phyloP scores from a whole-genome alignment of 2,113 vertebrate genomes.

The Pelecanoides urinatrix region DNA sequence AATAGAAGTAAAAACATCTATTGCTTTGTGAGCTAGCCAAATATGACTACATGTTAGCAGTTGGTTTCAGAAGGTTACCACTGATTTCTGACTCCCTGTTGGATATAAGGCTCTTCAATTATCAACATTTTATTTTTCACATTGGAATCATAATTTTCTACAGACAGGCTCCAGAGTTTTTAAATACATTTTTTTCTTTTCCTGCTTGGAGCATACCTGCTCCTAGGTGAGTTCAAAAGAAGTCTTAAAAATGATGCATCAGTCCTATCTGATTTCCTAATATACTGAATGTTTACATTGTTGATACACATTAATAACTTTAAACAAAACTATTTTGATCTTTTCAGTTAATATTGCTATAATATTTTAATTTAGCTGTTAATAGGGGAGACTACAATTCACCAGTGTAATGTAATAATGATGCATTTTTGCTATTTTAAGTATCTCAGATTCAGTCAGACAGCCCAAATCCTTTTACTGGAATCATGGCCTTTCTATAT shows the following conservation, averaged over 20 bases:
- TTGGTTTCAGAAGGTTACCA: not conserved
- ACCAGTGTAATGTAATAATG: not conserved
- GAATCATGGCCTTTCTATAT: not conserved
- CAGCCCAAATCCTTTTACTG: not conserved
- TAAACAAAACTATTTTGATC: not conserved
- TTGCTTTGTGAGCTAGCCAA: not conserved
- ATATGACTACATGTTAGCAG: fast-evolving
- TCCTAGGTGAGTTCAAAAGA: not conserved
- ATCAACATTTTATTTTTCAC: not conserved
- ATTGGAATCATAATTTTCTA: not conserved
- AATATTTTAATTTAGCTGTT: not conserved
- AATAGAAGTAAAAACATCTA: not conserved
- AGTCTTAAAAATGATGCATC: not conserved
- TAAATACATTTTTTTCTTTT: not conserved
- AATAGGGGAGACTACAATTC: not conserved
- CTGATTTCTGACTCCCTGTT: not conserved
- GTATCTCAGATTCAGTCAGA: not conserved
- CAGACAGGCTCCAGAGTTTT: not conserved
- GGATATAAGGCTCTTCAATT: not conserved
- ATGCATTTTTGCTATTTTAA: not conserved
- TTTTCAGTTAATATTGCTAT: not conserved
- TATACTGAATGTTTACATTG: not conserved
- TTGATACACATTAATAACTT: not conserved
- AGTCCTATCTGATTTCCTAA: not conserved
- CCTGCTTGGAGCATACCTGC: not conserved